Evolutionary conservation across 2,797 vertebrate genomes (phyloP).

Genomic region (Eulemur coronatus): DNA sequence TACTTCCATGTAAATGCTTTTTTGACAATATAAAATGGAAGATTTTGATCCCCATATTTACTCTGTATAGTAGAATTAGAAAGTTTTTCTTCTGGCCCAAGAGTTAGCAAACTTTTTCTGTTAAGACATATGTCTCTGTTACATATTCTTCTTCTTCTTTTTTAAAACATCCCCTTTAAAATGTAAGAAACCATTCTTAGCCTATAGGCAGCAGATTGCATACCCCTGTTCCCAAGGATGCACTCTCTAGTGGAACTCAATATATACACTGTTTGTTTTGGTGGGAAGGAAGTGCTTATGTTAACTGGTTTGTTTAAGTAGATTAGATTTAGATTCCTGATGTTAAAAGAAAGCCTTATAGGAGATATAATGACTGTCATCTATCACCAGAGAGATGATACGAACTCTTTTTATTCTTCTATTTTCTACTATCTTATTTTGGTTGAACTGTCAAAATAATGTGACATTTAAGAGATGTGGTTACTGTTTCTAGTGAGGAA

Average conservation of each 20-base stretch:
- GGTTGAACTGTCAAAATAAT: conserved; percentile 24
- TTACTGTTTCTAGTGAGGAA: not conserved
- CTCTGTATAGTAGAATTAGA: not conserved
- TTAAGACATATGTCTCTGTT: conserved; percentile 31
- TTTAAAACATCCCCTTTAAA: not conserved
- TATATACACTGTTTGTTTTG: conserved; percentile 48
- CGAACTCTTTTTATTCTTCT: not conserved
- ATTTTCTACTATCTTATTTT: conserved; percentile 36
- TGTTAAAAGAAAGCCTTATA: conserved; percentile 1
- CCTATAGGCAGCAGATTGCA: conserved; percentile 7
- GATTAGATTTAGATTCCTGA: conserved; percentile 47
- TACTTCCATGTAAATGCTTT: conserved; percentile 27
- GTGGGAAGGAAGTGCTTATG: conserved; percentile 33
- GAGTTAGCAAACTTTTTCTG: conserved; percentile 17
- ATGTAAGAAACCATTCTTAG: not conserved
- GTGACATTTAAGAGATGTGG: not conserved
- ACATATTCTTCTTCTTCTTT: conserved; percentile 6
- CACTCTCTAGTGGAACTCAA: conserved; percentile 30
- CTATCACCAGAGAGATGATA: not conserved
- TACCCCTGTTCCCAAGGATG: conserved; percentile 8
- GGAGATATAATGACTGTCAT: not conserved
- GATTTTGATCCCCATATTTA: conserved; percentile 32
- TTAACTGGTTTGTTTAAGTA: conserved; percentile 56
- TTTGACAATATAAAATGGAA: conserved; percentile 7
- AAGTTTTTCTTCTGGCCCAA: conserved; percentile 47